Base-by-base conservation (phyloP, 2,888 invertebrate genomes). In the Pachycephus smyrnensis region DNA sequence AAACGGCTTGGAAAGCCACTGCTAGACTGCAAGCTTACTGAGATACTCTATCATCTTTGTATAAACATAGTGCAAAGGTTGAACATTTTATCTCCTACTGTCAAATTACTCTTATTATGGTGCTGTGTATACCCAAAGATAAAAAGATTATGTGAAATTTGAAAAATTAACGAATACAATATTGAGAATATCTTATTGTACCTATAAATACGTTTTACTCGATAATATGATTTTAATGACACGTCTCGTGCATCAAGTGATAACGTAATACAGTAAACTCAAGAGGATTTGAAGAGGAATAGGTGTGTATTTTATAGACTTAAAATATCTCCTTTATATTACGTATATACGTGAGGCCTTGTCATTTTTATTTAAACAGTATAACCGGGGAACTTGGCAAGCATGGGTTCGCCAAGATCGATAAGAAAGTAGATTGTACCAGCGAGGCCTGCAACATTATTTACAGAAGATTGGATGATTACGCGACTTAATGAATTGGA, bases 351-450 rank as follows among this genome's bases (percentile, higher is more conserved):
- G 40, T 40, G 23, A 55, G 40, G 55, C 55, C 2, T 55, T 55
- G 15, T 55, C 23, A 68, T 15, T 32, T 73, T 74, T 40, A 77
- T 82, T 90, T 91, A 94, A 73, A 94, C 79, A 82, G 92, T 92
- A 88, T 94, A 96, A 6, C 94, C 96, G 37, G 97, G 97, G 90
- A 97, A 97, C 88, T 94, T 94, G 0, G 97, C 95, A 30, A 94
- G 91, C 68, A 90, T 83, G 0, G 95, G 94, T 77, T 94, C 90
- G 80, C 94, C 92, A 75, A 97, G 90, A 87, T 97, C 97, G 69
- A 94, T 91, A 40, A 96, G 92, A 84, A 96, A 94, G 90, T 96
- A 97, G 85, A 97, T 93, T 0, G 95, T 94, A 30, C 97, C 97
- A 71, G 96, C 93, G 80, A 96, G 90, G 32, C 96, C 92, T 92